Evolutionary conservation across 2,888 invertebrate species (phyloP).

Genomic region (Drosophila niveifrons): DNA sequence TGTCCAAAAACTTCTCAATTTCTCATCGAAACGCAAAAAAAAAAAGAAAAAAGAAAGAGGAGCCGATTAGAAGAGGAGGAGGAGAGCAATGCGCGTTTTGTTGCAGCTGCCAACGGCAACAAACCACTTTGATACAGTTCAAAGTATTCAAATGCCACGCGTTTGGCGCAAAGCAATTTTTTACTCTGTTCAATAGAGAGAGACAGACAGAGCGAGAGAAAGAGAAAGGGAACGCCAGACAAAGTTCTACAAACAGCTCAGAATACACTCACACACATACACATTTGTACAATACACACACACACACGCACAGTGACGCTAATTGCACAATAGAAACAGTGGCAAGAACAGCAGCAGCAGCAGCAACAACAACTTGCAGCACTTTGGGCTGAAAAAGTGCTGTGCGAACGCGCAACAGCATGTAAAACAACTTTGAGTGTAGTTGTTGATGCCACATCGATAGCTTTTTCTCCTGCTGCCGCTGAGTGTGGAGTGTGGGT

Average conservation of each 20-base stretch:
- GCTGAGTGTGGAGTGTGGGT: background rate
- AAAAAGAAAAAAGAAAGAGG: background rate
- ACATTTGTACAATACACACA: conserved; percentile 23
- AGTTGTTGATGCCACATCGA: conserved; percentile 33
- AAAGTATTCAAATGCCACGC: conserved; percentile 68
- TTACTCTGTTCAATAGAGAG: background rate
- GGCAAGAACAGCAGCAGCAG: conserved; percentile 25
- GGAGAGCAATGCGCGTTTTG: conserved; percentile 34
- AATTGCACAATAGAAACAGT: conserved; percentile 68
- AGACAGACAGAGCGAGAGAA: too few relatives aligned
- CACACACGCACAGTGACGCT: conserved; percentile 50
- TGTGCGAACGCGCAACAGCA: conserved; percentile 68
- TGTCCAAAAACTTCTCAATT: conserved; percentile 67
- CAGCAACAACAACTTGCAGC: conserved; percentile 18
- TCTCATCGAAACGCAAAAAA: conserved; percentile 33
- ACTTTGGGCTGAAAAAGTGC: conserved; percentile 52
- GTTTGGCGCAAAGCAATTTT: conserved; percentile 35
- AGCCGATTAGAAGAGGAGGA: conserved; percentile 3
- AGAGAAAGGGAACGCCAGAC: background rate
- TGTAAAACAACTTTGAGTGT: conserved; percentile 67
- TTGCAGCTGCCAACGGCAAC: conserved; percentile 63
- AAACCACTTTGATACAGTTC: conserved; percentile 73
- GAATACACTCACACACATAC: conserved; percentile 12
- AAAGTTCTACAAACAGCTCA: conserved; percentile 42
- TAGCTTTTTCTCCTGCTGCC: conserved; percentile 1